Conservation (phyloP, 2,888 invertebrate genomes). For the Cerastis leucographa region DNA sequence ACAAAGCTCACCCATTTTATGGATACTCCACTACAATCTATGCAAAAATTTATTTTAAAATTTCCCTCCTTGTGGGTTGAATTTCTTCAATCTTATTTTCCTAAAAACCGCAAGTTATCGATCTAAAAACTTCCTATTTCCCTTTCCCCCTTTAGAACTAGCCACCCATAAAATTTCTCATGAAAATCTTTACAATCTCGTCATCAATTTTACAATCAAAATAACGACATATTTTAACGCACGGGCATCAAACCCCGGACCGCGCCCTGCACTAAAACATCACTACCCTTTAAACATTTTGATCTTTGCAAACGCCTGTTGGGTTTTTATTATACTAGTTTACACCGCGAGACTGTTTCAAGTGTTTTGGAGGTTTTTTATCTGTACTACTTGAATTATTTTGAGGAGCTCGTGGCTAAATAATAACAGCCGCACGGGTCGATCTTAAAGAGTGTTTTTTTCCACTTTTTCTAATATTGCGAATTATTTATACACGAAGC, state of each 20-base stretch:
- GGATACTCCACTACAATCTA: too few relatives aligned
- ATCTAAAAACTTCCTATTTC: constrained; percentile 34
- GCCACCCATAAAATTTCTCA: constrained; percentile 65
- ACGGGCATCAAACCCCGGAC: constrained; percentile 65
- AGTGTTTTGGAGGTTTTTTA: constrained; percentile 19
- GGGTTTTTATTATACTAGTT: constrained; percentile 58
- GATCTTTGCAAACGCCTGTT: constrained; percentile 56
- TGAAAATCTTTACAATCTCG: constrained; percentile 69
- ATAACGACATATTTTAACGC: constrained; percentile 70
- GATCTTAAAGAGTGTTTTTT: too few relatives aligned
- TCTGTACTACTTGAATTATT: constrained; percentile 2
- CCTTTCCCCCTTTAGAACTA: constrained; percentile 58
- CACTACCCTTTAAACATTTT: constrained; percentile 68
- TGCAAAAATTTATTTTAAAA: not conserved
- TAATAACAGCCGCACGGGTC: too few relatives aligned
- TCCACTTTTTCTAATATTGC: too few relatives aligned
- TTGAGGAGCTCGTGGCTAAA: too few relatives aligned
- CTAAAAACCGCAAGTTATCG: constrained; percentile 18
- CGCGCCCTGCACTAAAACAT: constrained; percentile 64
- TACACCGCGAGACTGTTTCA: constrained; percentile 25
- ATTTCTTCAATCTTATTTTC: not conserved
- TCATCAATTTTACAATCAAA: constrained; percentile 71
- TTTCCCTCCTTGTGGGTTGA: not conserved
- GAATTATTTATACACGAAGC: too few relatives aligned
- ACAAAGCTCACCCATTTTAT: too few relatives aligned